Percentiles rank a stretch among this genome's conserved stretches.
phyloP scores from a whole-genome alignment of 1,140 invertebrate species.

The Yoshiicerus persimilis region DNA sequence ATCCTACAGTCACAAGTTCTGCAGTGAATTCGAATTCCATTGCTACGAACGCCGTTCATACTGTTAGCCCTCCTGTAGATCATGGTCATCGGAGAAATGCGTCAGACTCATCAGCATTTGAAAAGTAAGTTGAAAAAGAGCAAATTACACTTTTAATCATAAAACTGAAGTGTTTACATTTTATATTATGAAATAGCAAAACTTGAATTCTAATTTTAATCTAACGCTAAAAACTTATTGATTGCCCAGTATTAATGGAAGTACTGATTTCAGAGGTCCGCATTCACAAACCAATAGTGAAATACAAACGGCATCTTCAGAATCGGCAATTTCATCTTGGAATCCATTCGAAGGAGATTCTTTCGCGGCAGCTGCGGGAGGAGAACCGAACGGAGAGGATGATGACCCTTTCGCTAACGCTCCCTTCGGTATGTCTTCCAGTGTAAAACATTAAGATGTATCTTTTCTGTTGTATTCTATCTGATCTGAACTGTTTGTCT shows the following conservation, averaged over 20 bases:
- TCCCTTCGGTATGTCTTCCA: constrained; percentile 46
- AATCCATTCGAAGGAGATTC: constrained; percentile 40
- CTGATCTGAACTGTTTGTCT: not conserved
- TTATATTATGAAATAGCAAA: too few species aligned
- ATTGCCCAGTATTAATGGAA: too few species aligned
- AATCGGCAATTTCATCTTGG: constrained; percentile 35
- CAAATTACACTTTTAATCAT: too few species aligned
- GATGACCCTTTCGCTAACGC: constrained; percentile 45
- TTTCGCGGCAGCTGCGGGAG: constrained; percentile 19
- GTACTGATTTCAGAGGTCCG: not conserved
- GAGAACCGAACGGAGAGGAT: constrained; percentile 21
- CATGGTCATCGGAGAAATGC: constrained; percentile 72
- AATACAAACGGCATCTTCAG: constrained; percentile 23
- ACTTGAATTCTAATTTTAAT: too few species aligned
- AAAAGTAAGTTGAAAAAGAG: too few species aligned
- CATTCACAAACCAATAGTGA: constrained; percentile 24
- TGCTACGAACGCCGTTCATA: not conserved
- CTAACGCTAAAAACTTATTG: too few species aligned
- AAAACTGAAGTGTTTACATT: too few species aligned
- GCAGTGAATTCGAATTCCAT: not conserved
- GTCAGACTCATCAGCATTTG: constrained; percentile 83
- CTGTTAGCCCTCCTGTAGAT: constrained; percentile 55
- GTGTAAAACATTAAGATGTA: constrained; percentile 15
- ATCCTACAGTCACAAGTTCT: not conserved
- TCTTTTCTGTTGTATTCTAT: not conserved